Conservation (phyloP, 2,888 invertebrate genomes). For the Therioaphis trifolii region DNA sequence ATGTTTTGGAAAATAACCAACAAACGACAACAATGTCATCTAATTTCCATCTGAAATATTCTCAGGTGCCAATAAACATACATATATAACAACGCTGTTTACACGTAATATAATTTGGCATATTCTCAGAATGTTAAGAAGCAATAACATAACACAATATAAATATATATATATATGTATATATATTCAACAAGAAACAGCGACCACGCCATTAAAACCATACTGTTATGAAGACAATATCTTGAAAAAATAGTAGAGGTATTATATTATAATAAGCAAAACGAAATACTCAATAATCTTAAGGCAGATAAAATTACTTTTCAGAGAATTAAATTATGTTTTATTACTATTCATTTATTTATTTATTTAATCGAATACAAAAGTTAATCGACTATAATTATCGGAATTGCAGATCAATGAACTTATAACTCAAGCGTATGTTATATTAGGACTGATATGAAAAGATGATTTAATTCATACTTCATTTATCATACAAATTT, state of each 20-base stretch:
- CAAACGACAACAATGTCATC: constrained; percentile 19
- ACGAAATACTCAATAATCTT: no score
- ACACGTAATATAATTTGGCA: constrained; percentile 11
- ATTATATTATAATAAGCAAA: no score
- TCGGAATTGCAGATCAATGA: no score
- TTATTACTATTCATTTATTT: no score
- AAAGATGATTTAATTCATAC: no score
- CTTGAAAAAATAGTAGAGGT: background rate
- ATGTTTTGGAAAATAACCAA: constrained; percentile 28
- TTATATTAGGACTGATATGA: no score
- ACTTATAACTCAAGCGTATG: no score
- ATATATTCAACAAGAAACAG: background rate
- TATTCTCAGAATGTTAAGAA: constrained; percentile 20
- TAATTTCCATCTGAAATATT: constrained; percentile 22
- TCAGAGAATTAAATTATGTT: background rate
- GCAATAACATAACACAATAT: background rate
- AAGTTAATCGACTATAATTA: background rate
- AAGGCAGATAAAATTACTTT: background rate
- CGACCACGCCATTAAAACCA: background rate
- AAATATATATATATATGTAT: no score
- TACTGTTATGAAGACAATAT: background rate
- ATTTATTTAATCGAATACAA: background rate
- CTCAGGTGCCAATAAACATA: constrained; percentile 31
- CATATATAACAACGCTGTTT: background rate
- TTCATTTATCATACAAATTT: no score